Evolutionary conservation across 2,888 invertebrate genomes (phyloP).

Genomic region (Oscheius sp.): DNA sequence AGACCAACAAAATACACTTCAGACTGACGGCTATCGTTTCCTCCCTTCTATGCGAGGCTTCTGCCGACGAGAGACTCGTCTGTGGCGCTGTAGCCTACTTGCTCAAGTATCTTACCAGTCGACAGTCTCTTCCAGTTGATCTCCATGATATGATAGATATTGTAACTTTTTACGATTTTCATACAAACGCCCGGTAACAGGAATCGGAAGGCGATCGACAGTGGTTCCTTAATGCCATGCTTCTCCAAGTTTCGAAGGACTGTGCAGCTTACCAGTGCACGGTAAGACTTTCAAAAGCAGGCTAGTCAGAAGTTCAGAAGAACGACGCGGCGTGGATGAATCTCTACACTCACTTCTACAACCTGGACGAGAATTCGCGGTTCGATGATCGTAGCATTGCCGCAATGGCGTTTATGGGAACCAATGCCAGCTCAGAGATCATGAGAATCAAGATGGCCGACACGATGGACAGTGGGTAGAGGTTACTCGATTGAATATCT

Average conservation of each 20-base stretch:
- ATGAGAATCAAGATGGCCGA: constrained; percentile 51
- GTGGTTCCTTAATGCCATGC: constrained; percentile 40
- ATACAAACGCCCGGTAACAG: not conserved
- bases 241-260: constrained; percentile 61
- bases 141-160: constrained; percentile 54
- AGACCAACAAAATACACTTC: not conserved
- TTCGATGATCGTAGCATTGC: constrained; percentile 58
- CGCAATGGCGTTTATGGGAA: constrained; percentile 59
- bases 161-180: constrained; percentile 29
- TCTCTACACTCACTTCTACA: constrained; percentile 55
- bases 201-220: constrained; percentile 7
- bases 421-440: constrained; percentile 49
- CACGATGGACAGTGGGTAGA: constrained; percentile 47
- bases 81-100: constrained; percentile 59
- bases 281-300: constrained; percentile 33
- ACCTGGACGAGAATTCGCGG: constrained; percentile 37
- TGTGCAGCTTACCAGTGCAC: constrained; percentile 55
- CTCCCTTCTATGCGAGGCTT: constrained; percentile 66
- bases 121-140: constrained; percentile 41
- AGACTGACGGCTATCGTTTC: constrained; percentile 63
- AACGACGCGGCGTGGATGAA: constrained; percentile 42
- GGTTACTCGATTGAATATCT: not conserved
- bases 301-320: constrained; percentile 33
- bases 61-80: constrained; percentile 60
- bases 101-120: constrained; percentile 37